Conservation (phyloP, 2,113 vertebrate genomes). For the Psophia crepitans region DNA sequence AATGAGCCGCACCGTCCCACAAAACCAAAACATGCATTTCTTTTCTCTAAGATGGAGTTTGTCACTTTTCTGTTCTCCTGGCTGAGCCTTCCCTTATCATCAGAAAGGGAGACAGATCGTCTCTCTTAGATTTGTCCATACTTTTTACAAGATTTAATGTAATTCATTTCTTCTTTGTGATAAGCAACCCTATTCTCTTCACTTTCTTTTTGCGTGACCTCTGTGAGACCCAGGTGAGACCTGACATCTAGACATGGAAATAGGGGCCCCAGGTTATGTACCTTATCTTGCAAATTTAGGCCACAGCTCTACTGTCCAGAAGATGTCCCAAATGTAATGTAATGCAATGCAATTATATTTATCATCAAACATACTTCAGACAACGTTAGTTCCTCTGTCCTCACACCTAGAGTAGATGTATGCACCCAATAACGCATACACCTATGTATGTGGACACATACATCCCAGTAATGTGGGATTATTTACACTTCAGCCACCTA, state of each 20-base stretch:
- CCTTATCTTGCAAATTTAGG: background rate
- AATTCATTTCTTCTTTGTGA: background rate
- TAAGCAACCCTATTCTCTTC: background rate
- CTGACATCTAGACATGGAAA: background rate
- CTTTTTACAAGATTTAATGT: background rate
- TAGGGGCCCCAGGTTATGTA: background rate
- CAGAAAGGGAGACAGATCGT: background rate
- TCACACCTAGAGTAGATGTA: background rate
- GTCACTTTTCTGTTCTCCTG: background rate
- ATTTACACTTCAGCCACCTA: background rate
- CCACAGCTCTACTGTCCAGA: background rate
- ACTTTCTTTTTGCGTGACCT: background rate
- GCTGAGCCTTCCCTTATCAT: background rate
- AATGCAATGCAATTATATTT: background rate
- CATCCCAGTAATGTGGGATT: background rate
- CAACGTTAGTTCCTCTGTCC: background rate
- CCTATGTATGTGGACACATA: background rate
- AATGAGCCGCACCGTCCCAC: background rate
- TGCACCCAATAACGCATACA: background rate
- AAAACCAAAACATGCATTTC: background rate
- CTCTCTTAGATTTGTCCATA: background rate
- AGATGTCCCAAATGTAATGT: background rate
- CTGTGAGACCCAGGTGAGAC: background rate
- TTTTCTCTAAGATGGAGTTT: conserved; percentile 31
- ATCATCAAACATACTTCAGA: background rate